Conservation (phyloP, 2,888 invertebrate genomes). For the Sycophila texana region DNA sequence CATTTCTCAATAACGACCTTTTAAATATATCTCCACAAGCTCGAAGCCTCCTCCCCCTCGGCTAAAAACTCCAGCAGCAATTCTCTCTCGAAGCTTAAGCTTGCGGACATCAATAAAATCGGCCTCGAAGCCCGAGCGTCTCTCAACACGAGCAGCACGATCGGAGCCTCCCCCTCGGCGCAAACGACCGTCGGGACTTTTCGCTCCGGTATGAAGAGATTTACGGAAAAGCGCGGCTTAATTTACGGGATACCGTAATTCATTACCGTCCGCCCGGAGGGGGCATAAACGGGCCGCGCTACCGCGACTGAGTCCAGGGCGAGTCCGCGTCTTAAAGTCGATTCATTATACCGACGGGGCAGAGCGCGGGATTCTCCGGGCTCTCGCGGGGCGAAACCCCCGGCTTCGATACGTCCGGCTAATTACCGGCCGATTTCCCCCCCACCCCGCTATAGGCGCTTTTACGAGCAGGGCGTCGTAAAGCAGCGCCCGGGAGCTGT, state of each 20-base stretch:
- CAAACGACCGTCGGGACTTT: too few relatives aligned
- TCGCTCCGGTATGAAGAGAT: conserved; percentile 24
- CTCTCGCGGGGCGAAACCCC: conserved; percentile 18
- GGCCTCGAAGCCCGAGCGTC: too few relatives aligned
- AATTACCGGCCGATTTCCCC: conserved; percentile 31
- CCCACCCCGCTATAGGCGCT: conserved; percentile 1
- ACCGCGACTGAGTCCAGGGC: background rate
- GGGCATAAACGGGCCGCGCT: conserved; percentile 27
- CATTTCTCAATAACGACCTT: background rate
- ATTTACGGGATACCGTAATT: conserved; percentile 42
- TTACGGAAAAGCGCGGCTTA: conserved; percentile 41
- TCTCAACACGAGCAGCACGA: too few relatives aligned
- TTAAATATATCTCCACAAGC: background rate
- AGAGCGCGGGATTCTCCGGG: conserved; percentile 14
- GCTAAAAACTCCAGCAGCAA: too few relatives aligned
- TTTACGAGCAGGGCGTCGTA: conserved; percentile 48
- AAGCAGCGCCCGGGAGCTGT: conserved; percentile 37
- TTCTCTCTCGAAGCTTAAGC: too few relatives aligned
- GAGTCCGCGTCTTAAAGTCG: conserved; percentile 25
- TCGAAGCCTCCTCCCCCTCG: background rate
- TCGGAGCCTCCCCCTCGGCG: too few relatives aligned
- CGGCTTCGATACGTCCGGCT: conserved; percentile 33
- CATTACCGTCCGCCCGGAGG: background rate
- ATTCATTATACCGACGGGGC: conserved; percentile 28
- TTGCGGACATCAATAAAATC: too few relatives aligned